Conservation (phyloP, 2,888 invertebrate genomes). For the Harpalus rufipes region DNA sequence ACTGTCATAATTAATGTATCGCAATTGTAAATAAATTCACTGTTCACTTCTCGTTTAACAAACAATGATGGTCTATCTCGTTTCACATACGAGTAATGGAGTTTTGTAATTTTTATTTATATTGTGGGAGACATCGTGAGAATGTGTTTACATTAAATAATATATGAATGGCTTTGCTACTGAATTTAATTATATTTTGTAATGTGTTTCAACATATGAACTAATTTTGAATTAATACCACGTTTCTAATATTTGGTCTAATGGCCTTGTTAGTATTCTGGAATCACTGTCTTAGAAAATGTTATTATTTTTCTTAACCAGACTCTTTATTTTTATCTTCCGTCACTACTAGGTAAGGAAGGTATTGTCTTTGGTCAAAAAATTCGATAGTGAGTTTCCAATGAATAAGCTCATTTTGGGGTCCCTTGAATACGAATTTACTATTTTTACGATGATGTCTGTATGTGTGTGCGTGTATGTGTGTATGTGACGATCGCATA, state of each 20-base stretch:
- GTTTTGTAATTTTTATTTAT: neutral
- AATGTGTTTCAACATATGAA: neutral
- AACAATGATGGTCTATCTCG: neutral
- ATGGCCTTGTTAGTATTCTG: neutral
- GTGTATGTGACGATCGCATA: no score
- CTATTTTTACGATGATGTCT: no score
- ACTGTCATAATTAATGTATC: constrained; percentile 50
- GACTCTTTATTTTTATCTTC: no score
- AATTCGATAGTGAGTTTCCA: no score
- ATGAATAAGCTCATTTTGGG: no score
- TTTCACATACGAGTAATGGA: neutral
- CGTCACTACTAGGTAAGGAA: no score
- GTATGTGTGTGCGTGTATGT: no score
- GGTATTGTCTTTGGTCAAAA: no score
- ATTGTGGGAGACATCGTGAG: neutral
- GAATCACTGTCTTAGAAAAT: no score
- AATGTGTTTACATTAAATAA: neutral
- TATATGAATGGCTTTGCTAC: neutral
- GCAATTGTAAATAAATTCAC: neutral
- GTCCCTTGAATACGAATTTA: no score
- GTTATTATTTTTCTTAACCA: no score
- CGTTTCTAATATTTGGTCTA: neutral
- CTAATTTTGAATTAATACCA: neutral
- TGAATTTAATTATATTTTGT: neutral
- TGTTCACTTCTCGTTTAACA: neutral